phyloP scores from a whole-genome alignment of 2,888 invertebrate species.

The Muschampia plurimacula region DNA sequence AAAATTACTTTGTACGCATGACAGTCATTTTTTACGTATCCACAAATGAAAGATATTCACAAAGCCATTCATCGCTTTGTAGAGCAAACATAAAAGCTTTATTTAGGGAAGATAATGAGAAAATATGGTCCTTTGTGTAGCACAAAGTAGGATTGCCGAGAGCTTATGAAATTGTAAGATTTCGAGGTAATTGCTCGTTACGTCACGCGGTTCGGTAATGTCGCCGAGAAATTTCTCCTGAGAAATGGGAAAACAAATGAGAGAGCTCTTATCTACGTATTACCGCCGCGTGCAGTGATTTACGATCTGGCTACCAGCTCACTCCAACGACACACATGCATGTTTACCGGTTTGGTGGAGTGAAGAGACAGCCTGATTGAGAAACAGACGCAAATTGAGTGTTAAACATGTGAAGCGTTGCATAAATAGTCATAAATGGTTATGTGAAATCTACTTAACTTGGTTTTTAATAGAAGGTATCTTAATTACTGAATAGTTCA shows the following conservation, averaged over 20 bases:
- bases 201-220: constrained; percentile 68
- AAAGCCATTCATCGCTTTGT: constrained; percentile 36
- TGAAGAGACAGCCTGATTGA: constrained; percentile 68
- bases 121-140: constrained; percentile 38
- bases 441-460: not conserved
- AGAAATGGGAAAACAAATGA: constrained; percentile 84
- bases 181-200: constrained; percentile 68
- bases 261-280: constrained; percentile 83
- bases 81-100: constrained; percentile 37
- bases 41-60: constrained; percentile 26
- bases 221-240: constrained; percentile 80
- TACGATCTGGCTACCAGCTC: constrained; percentile 72
- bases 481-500: not conserved
- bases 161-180: constrained; percentile 56
- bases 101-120: constrained; percentile 39
- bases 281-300: constrained; percentile 76
- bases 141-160: constrained; percentile 39
- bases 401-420: constrained; percentile 69
- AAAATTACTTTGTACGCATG: constrained; percentile 15
- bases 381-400: constrained; percentile 76
- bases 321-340: constrained; percentile 43
- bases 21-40: constrained; percentile 20
- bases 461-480: not conserved
- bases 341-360: constrained; percentile 63
- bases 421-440: constrained; percentile 56